These are phyloP conservation scores for Lingula anatina DNA, from an alignment of 2,888 invertebrate genomes.

Conservation along the genomic window DNA sequence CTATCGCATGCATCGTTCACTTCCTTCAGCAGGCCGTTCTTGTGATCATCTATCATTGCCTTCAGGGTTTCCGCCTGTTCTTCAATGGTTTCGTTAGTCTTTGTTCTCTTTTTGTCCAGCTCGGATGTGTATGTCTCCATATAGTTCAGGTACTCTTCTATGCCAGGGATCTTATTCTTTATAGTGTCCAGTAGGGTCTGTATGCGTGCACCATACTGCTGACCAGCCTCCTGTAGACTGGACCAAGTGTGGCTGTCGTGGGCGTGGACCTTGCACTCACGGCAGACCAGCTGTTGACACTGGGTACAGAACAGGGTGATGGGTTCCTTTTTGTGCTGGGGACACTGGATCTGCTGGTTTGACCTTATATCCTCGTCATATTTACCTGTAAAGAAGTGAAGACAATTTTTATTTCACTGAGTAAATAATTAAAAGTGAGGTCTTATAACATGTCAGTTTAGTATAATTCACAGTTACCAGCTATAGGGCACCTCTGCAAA, in stretches of 20 bases:
- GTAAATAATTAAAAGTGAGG: too few species aligned
- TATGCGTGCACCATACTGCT: slow-evolving; percentile 18
- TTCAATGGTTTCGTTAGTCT: slow-evolving; percentile 16
- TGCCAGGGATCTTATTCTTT: slow-evolving; percentile 19
- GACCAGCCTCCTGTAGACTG: slow-evolving; percentile 14
- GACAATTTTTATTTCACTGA: too few species aligned
- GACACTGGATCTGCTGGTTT: slow-evolving; percentile 23
- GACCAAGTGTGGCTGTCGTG: slow-evolving; percentile 27
- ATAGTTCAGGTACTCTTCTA: slow-evolving; percentile 25
- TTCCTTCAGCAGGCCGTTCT: slow-evolving; percentile 13
- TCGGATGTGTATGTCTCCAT: slow-evolving; percentile 22
- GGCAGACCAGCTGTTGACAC: slow-evolving; percentile 29
- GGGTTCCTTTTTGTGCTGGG: slow-evolving; percentile 16
- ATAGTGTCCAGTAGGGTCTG: slow-evolving; percentile 23
- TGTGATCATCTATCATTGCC: slow-evolving; percentile 27
- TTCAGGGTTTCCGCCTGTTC: slow-evolving; percentile 28
- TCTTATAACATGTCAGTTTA: too few species aligned
- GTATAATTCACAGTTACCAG: too few species aligned
- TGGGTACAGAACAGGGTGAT: slow-evolving; percentile 26
- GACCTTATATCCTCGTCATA: slow-evolving; percentile 35
- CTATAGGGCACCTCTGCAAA: too few species aligned
- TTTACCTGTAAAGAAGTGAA: too few species aligned
- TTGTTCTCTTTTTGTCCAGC: slow-evolving; percentile 15
- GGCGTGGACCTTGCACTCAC: slow-evolving; percentile 21
- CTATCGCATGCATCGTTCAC: slow-evolving; percentile 15